A percentile compares a stretch with the other conserved stretches of the same genome.
Evolutionary conservation across 2,888 invertebrate species (phyloP).

Genomic region (Scaptomyza polygonia): DNA sequence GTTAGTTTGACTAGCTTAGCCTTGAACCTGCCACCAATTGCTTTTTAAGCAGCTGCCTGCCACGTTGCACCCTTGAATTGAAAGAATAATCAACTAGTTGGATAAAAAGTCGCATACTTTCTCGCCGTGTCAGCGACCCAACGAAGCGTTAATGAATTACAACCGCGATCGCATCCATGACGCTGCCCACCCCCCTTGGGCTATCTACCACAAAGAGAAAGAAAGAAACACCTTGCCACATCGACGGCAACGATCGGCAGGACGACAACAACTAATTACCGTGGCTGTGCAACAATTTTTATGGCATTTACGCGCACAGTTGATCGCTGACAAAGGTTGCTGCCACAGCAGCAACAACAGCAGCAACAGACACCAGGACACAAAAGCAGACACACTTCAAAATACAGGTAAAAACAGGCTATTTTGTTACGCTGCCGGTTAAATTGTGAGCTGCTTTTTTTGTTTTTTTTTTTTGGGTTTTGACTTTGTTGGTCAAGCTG

Average conservation of each 20-base stretch:
- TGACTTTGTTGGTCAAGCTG: constrained; percentile 37
- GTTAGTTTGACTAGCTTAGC: constrained; percentile 39
- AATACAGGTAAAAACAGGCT: constrained; percentile 74
- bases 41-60: constrained; percentile 7
- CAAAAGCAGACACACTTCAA: constrained; percentile 10
- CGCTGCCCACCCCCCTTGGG: constrained; percentile 36
- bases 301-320: constrained; percentile 80
- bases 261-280: constrained; percentile 80
- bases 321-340: constrained; percentile 71
- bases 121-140: constrained; percentile 67
- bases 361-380: constrained; percentile 9
- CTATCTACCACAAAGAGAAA: constrained; percentile 17
- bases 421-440: constrained; percentile 79
- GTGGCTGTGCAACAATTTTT: constrained; percentile 77
- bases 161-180: constrained; percentile 67
- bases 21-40: constrained; percentile 48
- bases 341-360: constrained; percentile 9
- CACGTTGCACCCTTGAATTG: constrained; percentile 45
- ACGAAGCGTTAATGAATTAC: constrained; percentile 80
- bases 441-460: constrained; percentile 20
- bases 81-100: constrained; percentile 7
- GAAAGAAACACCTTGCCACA: constrained; percentile 61
- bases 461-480: constrained; percentile 6
- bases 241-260: constrained; percentile 55
- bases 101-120: constrained; percentile 67